Evolutionary conservation across 2,888 invertebrate genomes (phyloP), one percentile per base, ranked within the genome.

Genomic region (Xestia ashworthii): DNA sequence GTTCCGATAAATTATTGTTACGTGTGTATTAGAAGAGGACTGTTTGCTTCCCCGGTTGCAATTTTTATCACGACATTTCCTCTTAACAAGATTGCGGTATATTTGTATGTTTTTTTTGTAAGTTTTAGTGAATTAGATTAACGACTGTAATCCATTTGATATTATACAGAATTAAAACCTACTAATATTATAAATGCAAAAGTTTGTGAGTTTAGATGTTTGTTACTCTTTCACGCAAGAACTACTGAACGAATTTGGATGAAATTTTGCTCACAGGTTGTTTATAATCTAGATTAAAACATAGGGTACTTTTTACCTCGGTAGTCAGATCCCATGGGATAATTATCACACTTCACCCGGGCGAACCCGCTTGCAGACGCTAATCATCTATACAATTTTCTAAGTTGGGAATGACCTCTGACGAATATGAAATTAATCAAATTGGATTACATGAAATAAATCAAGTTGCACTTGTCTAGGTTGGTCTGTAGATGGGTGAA

Each of bases 1-100:
- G 75, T 76, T 82, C 46, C 70, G 44, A 84, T 88, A 86, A 88
- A 67, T 84, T 88, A 84, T 84, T 81, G 71, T 74, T 78, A 71
- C 68, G 66, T 82, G 81, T 86, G 64, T 86, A 81, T 86, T 83
- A 81, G 71, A 41, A 22, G 12, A 68, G 66, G 46, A 25, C 25
- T 74, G 19, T 67, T 73, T 69, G 12, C 22, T 75, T 22, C 5
- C 6, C 5, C 19, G 2, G 4, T 53, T 50, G 25, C 14, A 38
- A n/a, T 66, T 76, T 73, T 11, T 53, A 14, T 5, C 22, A 41
- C 1, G 8, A 11, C 16, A 6, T 0, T 46, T 60, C 44, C 38
- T 46, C 1, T 44, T 44, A 5, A 3, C 16, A 32, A 41, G 14
- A 67, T 66, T 66, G n/a, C 19, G 46, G 4, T 6, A 38, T 62